These are phyloP conservation scores for Hydrochoerus hydrochaeris DNA, from an alignment of 2,113 vertebrate genomes.

Conservation along the genomic window DNA sequence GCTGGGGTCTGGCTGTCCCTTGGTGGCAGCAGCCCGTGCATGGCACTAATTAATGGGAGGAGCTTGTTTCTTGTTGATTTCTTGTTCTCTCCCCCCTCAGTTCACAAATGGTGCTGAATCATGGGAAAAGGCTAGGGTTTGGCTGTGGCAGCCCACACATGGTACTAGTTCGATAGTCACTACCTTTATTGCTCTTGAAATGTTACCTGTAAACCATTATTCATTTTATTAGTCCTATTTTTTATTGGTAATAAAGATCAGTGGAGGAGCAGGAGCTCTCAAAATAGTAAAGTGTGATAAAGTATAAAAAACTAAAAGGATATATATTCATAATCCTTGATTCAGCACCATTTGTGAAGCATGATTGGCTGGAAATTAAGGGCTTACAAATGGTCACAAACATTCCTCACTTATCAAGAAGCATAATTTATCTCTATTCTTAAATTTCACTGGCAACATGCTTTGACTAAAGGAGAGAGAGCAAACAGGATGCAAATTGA, in stretches of 20 bases:
- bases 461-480: background rate
- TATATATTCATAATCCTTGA: too few species aligned
- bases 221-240: slow-evolving; percentile 77
- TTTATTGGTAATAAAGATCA: background rate
- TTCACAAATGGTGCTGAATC: too few species aligned
- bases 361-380: background rate
- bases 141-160: too few species aligned
- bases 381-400: background rate
- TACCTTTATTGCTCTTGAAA: slow-evolving; percentile 79
- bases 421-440: background rate
- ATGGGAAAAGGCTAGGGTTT: too few species aligned
- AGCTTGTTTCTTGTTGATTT: too few species aligned
- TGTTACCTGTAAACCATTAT: slow-evolving; percentile 80
- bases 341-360: too few species aligned
- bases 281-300: background rate
- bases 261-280: background rate
- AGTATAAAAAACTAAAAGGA: background rate
- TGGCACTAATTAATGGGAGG: too few species aligned
- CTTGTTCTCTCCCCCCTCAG: too few species aligned
- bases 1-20: too few species aligned
- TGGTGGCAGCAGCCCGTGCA: too few species aligned
- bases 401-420: background rate
- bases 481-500: background rate
- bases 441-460: background rate
- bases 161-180: slow-evolving; percentile 42